These are phyloP conservation scores for Cantharis rufa DNA, from an alignment of 2,888 invertebrate species.

Conservation along the genomic window DNA sequence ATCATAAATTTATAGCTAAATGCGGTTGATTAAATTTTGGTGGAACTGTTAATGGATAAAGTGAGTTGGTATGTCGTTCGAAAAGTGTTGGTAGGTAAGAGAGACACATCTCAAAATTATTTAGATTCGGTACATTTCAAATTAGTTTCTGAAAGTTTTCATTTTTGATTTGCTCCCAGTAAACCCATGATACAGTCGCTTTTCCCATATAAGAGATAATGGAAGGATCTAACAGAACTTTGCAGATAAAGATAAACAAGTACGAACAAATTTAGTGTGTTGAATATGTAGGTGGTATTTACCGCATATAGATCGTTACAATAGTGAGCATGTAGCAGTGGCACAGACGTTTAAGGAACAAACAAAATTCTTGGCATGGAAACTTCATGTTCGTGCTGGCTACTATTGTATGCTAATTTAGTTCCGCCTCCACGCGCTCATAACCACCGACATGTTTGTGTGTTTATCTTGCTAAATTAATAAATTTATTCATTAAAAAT, in stretches of 20 bases:
- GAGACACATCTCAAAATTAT: neutral
- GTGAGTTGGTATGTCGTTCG: neutral
- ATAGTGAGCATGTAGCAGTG: constrained; percentile 6
- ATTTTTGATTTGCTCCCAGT: neutral
- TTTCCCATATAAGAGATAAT: neutral
- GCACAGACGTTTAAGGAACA: constrained; percentile 19
- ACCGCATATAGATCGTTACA: constrained; percentile 4
- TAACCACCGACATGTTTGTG: constrained; percentile 20
- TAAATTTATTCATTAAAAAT: constrained; percentile 22
- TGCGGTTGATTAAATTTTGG: neutral
- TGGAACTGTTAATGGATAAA: neutral
- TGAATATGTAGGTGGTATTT: constrained; percentile 3
- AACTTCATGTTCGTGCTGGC: constrained; percentile 20
- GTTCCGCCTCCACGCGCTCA: constrained; percentile 19
- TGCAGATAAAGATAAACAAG: neutral
- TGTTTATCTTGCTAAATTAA: constrained; percentile 18
- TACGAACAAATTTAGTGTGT: constrained; percentile 2
- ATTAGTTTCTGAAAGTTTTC: neutral
- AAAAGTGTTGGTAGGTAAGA: neutral
- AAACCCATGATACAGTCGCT: constrained; percentile 4
- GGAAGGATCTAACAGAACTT: neutral
- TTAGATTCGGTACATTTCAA: neutral
- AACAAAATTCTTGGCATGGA: constrained; percentile 19
- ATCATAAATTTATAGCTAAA: neutral
- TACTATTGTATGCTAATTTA: constrained; percentile 22